These are phyloP conservation scores for Hoplostethus atlanticus DNA, from an alignment of 2,797 vertebrate species.

Conservation along the genomic window DNA sequence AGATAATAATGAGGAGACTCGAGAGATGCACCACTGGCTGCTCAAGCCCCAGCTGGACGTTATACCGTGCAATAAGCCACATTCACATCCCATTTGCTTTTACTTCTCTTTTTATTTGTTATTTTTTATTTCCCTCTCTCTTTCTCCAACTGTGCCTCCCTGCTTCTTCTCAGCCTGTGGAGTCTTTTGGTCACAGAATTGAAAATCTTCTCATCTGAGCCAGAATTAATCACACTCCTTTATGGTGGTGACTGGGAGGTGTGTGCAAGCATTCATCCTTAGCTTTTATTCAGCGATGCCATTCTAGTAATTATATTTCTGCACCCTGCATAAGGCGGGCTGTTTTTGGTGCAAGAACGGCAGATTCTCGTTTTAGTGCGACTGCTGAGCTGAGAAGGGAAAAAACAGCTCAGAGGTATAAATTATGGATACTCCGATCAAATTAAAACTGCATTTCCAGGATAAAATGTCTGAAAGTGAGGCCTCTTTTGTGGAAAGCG, in stretches of 20 bases:
- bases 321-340: conserved; percentile 11
- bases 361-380: conserved; percentile 51
- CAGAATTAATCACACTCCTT: conserved; percentile 59
- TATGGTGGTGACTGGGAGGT: conserved; percentile 44
- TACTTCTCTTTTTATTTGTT: conserved; percentile 39
- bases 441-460: conserved; percentile 44
- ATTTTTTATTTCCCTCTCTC: conserved; percentile 34
- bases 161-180: conserved; percentile 25
- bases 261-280: conserved; percentile 43
- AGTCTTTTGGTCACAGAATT: conserved; percentile 37
- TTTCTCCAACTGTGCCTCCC: not conserved
- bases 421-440: conserved; percentile 56
- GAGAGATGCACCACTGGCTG: conserved; percentile 28
- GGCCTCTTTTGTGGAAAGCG: conserved; percentile 19
- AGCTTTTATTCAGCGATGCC: conserved; percentile 62
- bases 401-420: conserved; percentile 38
- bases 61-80: conserved; percentile 33
- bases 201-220: conserved; percentile 42
- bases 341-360: conserved; percentile 52
- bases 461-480: conserved; percentile 30
- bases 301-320: conserved; percentile 60
- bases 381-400: conserved; percentile 26
- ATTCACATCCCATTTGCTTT: conserved; percentile 50
- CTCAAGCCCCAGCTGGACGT: conserved; percentile 44
- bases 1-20: conserved; percentile 46